phyloP scores from a whole-genome alignment of 2,888 invertebrate species.

The Parnassius apollo region DNA sequence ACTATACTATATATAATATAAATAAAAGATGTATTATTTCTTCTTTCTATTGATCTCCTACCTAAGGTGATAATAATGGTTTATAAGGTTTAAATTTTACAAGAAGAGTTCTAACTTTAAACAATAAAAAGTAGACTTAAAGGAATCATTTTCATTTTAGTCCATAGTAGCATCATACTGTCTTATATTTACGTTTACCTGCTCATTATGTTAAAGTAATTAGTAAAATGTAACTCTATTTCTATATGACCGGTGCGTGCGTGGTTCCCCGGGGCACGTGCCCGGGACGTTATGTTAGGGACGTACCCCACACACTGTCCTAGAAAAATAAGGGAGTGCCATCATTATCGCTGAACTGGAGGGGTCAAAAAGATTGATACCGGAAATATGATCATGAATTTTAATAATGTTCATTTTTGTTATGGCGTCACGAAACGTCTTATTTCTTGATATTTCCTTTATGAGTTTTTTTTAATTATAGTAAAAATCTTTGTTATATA shows the following conservation, averaged over 20 bases:
- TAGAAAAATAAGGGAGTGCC: slow-evolving; percentile 61
- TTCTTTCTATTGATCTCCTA: too few species aligned
- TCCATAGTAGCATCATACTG: too few species aligned
- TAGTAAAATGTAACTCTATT: slow-evolving; percentile 35
- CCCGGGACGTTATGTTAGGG: slow-evolving; percentile 43
- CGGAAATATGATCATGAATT: slow-evolving; percentile 43
- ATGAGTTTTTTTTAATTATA: too few species aligned
- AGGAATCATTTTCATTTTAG: too few species aligned
- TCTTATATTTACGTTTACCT: too few species aligned
- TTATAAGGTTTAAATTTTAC: too few species aligned
- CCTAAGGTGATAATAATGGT: too few species aligned
- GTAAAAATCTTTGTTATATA: too few species aligned
- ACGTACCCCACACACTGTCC: slow-evolving; percentile 52
- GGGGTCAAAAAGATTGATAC: slow-evolving; percentile 39
- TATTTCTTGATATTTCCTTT: background rate
- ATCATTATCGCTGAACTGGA: slow-evolving; percentile 59
- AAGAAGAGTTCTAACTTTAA: too few species aligned
- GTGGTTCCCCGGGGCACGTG: slow-evolving; percentile 50
- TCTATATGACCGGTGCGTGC: slow-evolving; percentile 46
- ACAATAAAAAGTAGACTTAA: too few species aligned
- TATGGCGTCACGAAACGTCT: slow-evolving; percentile 3
- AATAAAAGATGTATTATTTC: too few species aligned
- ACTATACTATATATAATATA: too few species aligned
- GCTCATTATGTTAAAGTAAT: slow-evolving; percentile 16
- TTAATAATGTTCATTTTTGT: slow-evolving; percentile 29